phyloP scores from a whole-genome alignment of 2,113 vertebrate genomes.

The Furnarius figulus region DNA sequence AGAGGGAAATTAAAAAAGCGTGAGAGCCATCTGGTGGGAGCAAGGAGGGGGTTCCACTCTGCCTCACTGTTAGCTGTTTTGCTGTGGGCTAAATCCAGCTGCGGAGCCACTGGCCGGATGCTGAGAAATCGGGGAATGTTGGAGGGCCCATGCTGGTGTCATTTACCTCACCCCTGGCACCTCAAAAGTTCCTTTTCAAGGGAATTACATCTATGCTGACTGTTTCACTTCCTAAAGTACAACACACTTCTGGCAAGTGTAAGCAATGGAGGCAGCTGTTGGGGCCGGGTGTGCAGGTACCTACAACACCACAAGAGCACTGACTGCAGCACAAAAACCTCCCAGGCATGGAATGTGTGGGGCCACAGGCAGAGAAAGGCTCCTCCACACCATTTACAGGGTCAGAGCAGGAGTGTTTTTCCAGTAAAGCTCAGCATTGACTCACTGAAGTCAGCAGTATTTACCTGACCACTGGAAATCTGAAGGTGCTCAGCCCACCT shows the following conservation, averaged over 20 bases:
- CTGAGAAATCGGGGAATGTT: fast-evolving
- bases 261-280: neutral
- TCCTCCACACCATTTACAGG: neutral
- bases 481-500: neutral
- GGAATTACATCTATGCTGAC: fast-evolving
- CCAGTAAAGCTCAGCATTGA: neutral
- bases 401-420: neutral
- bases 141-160: neutral
- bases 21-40: constrained; percentile 57
- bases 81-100: neutral
- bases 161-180: fast-evolving
- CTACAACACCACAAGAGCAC: fast-evolving
- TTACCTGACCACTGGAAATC: neutral
- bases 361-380: neutral
- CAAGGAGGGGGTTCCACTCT: neutral
- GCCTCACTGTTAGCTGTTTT: neutral
- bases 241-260: fast-evolving
- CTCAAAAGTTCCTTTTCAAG: neutral
- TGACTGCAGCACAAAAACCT: fast-evolving
- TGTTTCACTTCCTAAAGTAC: fast-evolving
- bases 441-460: neutral
- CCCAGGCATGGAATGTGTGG: neutral
- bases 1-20: neutral
- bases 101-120: fast-evolving
- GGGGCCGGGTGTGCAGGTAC: neutral